Percentiles rank a stretch among this genome's conserved stretches.
These are phyloP conservation scores for Geodia barretti DNA, from an alignment of 37 sponge, comb jelly and placozoan genomes.

Conservation along the genomic window DNA sequence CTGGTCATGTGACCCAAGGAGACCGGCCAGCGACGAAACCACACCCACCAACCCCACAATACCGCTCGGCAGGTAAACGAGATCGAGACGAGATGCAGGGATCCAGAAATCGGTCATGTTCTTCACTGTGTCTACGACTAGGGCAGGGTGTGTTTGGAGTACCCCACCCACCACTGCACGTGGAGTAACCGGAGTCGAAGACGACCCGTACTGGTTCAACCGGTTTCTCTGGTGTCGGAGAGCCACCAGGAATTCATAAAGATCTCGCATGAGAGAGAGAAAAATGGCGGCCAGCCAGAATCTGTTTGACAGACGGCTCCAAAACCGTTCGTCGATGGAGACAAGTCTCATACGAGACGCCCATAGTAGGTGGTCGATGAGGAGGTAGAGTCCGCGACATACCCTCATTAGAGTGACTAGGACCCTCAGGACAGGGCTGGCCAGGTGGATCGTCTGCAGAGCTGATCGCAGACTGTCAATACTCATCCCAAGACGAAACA, in stretches of 20 bases:
- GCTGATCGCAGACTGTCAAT: slow-evolving; percentile 62
- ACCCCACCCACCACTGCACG: background rate
- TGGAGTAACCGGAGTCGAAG: background rate
- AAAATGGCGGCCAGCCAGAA: slow-evolving; percentile 73
- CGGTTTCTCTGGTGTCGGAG: slow-evolving; percentile 34
- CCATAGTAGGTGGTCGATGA: slow-evolving; percentile 83
- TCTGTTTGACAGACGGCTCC: slow-evolving; percentile 40
- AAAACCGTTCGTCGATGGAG: slow-evolving; percentile 26
- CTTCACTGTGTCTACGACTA: slow-evolving; percentile 64
- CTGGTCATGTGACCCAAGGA: slow-evolving; percentile 56
- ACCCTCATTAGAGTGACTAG: slow-evolving; percentile 64
- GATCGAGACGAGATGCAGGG: slow-evolving; percentile 46
- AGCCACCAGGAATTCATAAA: slow-evolving; percentile 50
- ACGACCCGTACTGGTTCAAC: slow-evolving; percentile 21
- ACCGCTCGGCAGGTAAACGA: slow-evolving; percentile 50
- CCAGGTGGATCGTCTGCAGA: slow-evolving; percentile 65
- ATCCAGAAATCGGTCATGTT: slow-evolving; percentile 66
- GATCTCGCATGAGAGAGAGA: slow-evolving; percentile 44
- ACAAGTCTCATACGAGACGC: slow-evolving; percentile 58
- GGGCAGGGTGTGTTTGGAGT: slow-evolving; percentile 41
- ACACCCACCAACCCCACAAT: slow-evolving; percentile 69
- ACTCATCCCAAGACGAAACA: slow-evolving; percentile 85
- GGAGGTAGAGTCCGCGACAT: slow-evolving; percentile 65
- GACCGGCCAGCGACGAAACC: slow-evolving; percentile 60
- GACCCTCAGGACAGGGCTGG: slow-evolving; percentile 50